Evolutionary conservation across 2,113 vertebrate species (phyloP).

Genomic region (Rhinoderma darwinii): DNA sequence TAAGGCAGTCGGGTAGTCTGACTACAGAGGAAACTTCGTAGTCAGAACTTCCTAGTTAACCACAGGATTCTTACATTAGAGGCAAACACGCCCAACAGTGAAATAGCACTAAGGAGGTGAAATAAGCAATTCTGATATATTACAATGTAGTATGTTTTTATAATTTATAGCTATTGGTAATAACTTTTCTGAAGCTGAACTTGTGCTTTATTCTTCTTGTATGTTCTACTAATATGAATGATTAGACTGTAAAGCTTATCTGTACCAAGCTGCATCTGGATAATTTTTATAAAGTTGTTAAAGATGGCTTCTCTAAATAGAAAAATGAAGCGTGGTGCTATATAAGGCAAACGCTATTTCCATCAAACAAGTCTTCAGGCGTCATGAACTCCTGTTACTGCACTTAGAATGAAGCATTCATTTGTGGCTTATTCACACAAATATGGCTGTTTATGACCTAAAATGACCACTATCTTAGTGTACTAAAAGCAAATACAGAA

Average conservation of each 20-base stretch:
- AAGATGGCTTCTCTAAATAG: constrained; percentile 16
- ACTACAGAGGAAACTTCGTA: not conserved
- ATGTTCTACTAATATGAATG: not conserved
- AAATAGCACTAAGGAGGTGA: not conserved
- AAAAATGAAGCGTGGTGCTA: constrained; percentile 37
- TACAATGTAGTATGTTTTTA: not conserved
- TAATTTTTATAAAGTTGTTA: constrained; percentile 14
- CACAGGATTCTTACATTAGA: not conserved
- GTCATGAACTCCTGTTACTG: constrained; percentile 35
- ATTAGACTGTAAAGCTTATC: not conserved
- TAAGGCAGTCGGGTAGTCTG: no score
- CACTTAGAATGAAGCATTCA: constrained; percentile 47
- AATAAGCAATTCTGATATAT: not conserved
- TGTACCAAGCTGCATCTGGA: not conserved
- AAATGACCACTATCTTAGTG: constrained; percentile 54
- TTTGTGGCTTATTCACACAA: constrained; percentile 53
- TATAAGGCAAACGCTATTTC: constrained; percentile 34
- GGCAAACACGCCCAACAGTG: not conserved
- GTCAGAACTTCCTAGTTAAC: not conserved
- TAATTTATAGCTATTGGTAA: not conserved
- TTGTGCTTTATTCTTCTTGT: not conserved
- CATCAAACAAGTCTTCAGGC: constrained; percentile 45
- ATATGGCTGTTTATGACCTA: constrained; percentile 57
- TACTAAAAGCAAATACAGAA: constrained; percentile 54
- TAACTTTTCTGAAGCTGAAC: not conserved